Evolutionary conservation across 2,888 invertebrate genomes (phyloP), one percentile per base, ranked within the genome.

Genomic region (Argyresthia goedartella): DNA sequence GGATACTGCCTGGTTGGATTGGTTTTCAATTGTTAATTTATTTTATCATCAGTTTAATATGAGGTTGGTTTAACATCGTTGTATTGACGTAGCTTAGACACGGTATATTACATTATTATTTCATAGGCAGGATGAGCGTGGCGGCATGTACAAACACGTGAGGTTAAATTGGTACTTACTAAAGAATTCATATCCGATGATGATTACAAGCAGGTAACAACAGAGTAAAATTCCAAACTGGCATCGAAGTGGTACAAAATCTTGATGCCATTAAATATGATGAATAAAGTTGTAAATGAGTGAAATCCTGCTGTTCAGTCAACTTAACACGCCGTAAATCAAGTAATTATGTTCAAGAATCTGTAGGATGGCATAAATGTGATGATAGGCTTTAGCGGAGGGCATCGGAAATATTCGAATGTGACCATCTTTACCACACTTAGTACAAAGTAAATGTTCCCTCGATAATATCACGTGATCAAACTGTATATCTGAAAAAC

Each of bases 61-160:
- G 11, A 41, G 11, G 13, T 41, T 13, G 4, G 11, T 11, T 41
- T 10, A 41, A 11, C 8, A 13, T 15, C 35, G 44, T 51, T 51
- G 44, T 44, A 44, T 44, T 51, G 35, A 44, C n/a, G 42, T 10
- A 41, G 41, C 50, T 42, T 14, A 35, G 33, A 9, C 10, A 13
- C 44, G 33, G 51, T n/a, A 36, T 14, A 49, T 14, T 35, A 6
- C 14, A 14, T 49, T 41, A 47, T 46, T 46, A 46, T 61, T 62
- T 66, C 66, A 64, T 62, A 63, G 57, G 60, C 61, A 64, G 60
- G 57, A 59, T 65, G 60, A 64, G 72, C 74, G 74, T 77, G 71
- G 73, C 73, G 55, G 65, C 60, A 57, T 60, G 60, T 60, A 60
- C 57, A 53, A 64, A 62, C 70, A 66, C 69, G 70, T 73, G 71